Evolutionary conservation across 2,888 invertebrate species (phyloP), one percentile per base, ranked within the genome.

Genomic region (Pheosia gnoma): DNA sequence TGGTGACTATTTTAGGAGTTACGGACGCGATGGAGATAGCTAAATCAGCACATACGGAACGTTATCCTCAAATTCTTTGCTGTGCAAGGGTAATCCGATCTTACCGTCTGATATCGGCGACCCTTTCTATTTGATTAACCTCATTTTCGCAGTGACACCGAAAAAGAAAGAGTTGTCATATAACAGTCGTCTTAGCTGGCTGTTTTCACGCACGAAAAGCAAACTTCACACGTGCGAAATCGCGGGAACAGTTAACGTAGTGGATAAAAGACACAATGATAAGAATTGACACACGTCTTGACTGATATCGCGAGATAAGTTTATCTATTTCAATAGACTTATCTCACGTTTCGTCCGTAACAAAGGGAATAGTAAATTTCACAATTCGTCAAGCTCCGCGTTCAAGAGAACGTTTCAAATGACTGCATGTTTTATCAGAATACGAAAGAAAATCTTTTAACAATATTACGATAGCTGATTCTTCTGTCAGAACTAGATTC

Each of bases 291-390:
- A 53, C 53, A 11, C 53, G 11, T 37, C 53, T 53, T 9, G 37
- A 37, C 37, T 53, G 53, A 53, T 53, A 53, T 6, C 3, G 37
- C 11, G 37, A 36, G 53, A 53, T 53, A 53, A 53, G 37, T 25
- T 53, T 36, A 53, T 53, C 37, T 53, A 7, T 51, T 37, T 53
- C 53, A 53, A 53, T 37, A 53, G 53, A 51, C 37, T 37, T 53
- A 53, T 53, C 53, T 36, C 53, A 53, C 53, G 53, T 53, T 53
- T 53, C 25, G 25, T 51, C 25, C 7, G 25, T 9, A n/a, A 3
- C 47, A 47, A 11, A 47, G n/a, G 43, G 5, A 11, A 7, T 43
- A 43, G 4, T 43, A 43, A 8, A 9, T 43, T 41, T 9, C 43
- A 43, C 10, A 41, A 7, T 41, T 45, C 4, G 11, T 9, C 47